These are phyloP conservation scores for Cardiocondyla obscurior DNA, from an alignment of 1,140 invertebrate genomes.

Conservation along the genomic window DNA sequence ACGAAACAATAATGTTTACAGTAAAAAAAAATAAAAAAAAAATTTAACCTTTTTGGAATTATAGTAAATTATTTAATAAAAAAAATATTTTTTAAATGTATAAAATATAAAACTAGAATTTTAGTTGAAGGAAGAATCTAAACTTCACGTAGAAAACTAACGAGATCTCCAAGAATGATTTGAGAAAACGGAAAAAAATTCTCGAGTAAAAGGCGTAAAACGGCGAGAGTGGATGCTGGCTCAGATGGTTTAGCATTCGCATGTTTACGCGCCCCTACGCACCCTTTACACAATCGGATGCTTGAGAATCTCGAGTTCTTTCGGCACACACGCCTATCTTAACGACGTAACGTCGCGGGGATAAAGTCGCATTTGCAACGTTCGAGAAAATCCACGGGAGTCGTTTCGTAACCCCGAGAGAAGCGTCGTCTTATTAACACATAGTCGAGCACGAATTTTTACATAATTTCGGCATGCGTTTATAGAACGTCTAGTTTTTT, in stretches of 20 bases:
- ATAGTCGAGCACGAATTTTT: too few species aligned
- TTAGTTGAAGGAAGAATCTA: not conserved
- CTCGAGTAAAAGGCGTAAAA: slow-evolving; percentile 45
- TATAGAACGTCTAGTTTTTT: too few species aligned
- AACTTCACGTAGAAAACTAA: slow-evolving; percentile 53
- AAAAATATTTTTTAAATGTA: too few species aligned
- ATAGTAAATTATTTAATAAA: not conserved
- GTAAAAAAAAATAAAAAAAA: not conserved
- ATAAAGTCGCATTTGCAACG: slow-evolving; percentile 25
- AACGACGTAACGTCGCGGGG: not conserved
- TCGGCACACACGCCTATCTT: slow-evolving; percentile 16
- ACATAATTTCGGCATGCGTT: too few species aligned
- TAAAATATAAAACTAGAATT: too few species aligned
- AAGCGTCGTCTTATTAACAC: too few species aligned
- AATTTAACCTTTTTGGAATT: not conserved
- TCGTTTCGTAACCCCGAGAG: not conserved
- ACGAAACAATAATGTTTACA: not conserved
- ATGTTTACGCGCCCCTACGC: slow-evolving; percentile 33
- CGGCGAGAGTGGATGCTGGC: not conserved
- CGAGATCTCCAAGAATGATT: slow-evolving; percentile 44
- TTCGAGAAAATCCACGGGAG: not conserved
- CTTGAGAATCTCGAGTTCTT: slow-evolving; percentile 9
- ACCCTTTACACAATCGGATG: slow-evolving; percentile 1
- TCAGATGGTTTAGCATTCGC: slow-evolving; percentile 62
- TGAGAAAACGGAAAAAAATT: slow-evolving; percentile 2